Evolutionary conservation across 2,113 vertebrate genomes (phyloP).

Genomic region (Mus pahari): DNA sequence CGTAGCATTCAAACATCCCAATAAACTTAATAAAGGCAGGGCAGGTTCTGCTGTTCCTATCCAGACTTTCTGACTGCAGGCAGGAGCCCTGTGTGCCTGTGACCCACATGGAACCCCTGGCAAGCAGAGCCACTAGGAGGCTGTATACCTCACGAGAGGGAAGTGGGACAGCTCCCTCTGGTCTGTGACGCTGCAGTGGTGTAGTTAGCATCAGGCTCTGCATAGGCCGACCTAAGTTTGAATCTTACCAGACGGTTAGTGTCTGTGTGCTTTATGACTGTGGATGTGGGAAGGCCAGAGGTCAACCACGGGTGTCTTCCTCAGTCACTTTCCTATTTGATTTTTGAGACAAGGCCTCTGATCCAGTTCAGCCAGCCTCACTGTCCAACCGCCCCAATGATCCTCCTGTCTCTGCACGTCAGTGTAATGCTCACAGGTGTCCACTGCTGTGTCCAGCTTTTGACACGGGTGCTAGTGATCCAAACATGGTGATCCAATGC

Average conservation of each 20-base stretch:
- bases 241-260: background rate
- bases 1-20: background rate
- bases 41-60: background rate
- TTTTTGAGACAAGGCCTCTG: background rate
- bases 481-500: no score
- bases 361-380: background rate
- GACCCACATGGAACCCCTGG: background rate
- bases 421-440: no score
- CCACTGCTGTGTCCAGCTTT: background rate
- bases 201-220: background rate
- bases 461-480: background rate
- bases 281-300: background rate
- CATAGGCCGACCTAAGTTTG: background rate
- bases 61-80: background rate
- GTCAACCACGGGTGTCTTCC: background rate
- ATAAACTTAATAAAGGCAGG: background rate
- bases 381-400: no score
- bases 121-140: background rate
- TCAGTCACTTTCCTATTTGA: background rate
- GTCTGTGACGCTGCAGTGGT: background rate
- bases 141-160: accelerated
- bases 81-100: background rate
- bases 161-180: accelerated
- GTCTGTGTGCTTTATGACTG: background rate
- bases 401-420: background rate